A percentile compares a stretch with the other conserved stretches of the same genome.
Conservation (phyloP, 2,888 invertebrate genomes). For the Acleris laterana region DNA sequence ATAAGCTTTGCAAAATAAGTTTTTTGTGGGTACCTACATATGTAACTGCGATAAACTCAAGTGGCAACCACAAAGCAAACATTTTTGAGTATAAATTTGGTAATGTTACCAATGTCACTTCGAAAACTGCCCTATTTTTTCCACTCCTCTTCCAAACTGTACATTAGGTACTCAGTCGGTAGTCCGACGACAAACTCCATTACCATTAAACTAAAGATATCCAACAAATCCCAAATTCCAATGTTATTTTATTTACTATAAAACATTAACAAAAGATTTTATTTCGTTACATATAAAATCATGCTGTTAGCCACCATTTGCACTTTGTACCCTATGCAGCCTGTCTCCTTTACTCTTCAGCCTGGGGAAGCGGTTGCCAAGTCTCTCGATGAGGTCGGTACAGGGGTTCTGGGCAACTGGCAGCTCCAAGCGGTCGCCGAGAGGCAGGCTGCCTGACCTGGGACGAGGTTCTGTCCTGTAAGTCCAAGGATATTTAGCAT, state of each 20-base stretch:
- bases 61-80: no score
- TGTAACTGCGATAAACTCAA: no score
- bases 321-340: constrained; percentile 84
- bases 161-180: no score
- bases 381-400: constrained; percentile 76
- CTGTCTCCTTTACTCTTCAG: constrained; percentile 84
- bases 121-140: no score
- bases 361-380: constrained; percentile 74
- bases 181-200: no score
- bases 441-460: constrained; percentile 72
- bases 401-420: constrained; percentile 54
- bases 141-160: no score
- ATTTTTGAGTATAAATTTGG: no score
- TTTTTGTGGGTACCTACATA: no score
- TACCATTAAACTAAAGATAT: no score
- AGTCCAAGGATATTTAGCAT: neutral
- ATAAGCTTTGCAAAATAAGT: no score
- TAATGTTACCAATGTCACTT: no score
- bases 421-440: constrained; percentile 52
- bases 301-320: constrained; percentile 42
- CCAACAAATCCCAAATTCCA: no score
- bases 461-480: constrained; percentile 47
- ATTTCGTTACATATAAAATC: neutral
- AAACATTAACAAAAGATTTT: neutral
- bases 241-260: constrained; percentile 1